A percentile compares a stretch with the other conserved stretches of the same genome.
Conservation (phyloP, 2,113 vertebrate species). For the Silurus glanis region DNA sequence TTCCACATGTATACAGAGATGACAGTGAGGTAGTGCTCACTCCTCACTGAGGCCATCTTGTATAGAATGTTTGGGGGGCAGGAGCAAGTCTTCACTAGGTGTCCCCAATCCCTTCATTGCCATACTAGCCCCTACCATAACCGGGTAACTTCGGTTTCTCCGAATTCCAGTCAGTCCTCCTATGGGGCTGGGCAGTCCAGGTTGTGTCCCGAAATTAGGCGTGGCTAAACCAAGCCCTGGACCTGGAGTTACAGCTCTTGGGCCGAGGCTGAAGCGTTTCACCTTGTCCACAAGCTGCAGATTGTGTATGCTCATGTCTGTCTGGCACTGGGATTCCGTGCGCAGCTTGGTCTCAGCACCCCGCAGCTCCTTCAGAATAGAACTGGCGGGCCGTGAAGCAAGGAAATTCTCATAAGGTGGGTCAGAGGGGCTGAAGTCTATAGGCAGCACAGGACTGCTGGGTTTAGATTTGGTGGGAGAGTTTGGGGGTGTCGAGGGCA, state of each 20-base stretch:
- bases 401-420: conserved; percentile 89
- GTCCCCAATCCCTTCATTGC: conserved; percentile 89
- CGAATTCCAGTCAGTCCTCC: conserved; percentile 85
- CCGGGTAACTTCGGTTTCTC: conserved; percentile 92
- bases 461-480: conserved; percentile 71
- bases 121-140: conserved; percentile 97
- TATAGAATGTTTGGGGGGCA: conserved; percentile 75
- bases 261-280: conserved; percentile 81
- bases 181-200: conserved; percentile 73
- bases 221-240: conserved; percentile 67
- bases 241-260: conserved; percentile 56
- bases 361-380: conserved; percentile 89
- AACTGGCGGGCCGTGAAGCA: conserved; percentile 92
- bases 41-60: conserved; percentile 77
- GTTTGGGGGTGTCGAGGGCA: conserved; percentile 88
- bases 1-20: conserved; percentile 30
- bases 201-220: conserved; percentile 72
- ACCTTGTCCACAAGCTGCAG: conserved; percentile 95
- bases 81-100: conserved; percentile 80
- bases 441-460: conserved; percentile 60
- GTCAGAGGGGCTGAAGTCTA: conserved; percentile 85
- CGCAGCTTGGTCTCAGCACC: conserved; percentile 65
- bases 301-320: conserved; percentile 83
- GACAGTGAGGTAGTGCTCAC: conserved; percentile 23
- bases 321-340: conserved; percentile 80